Conservation (phyloP, 2,888 invertebrate species). For the Gerris lacustris region DNA sequence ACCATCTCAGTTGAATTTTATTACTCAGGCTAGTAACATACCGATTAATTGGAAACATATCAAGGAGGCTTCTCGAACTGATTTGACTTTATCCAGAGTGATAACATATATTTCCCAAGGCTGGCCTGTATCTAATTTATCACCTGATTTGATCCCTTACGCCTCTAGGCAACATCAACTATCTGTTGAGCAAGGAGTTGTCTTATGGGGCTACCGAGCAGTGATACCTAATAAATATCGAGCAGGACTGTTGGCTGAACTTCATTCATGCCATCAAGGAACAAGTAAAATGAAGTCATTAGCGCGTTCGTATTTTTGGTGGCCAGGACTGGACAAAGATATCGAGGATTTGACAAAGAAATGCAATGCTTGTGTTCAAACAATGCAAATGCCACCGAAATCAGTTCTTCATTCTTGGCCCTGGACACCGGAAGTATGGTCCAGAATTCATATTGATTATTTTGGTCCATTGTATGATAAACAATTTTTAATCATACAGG, state of each 20-base stretch:
- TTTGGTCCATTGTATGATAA: not conserved
- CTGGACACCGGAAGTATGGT: not conserved
- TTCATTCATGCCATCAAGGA: conserved; percentile 30
- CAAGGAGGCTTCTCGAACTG: conserved; percentile 14
- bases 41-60: conserved; percentile 16
- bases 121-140: conserved; percentile 13
- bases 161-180: conserved; percentile 18
- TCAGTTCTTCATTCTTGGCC: not conserved
- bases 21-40: not conserved
- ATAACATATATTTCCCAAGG: conserved; percentile 11
- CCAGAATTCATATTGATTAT: not conserved
- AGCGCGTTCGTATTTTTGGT: conserved; percentile 30
- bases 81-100: conserved; percentile 11
- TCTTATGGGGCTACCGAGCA: conserved; percentile 30
- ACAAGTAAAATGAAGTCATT: conserved; percentile 30
- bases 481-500: conserved; percentile 12
- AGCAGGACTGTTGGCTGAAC: conserved; percentile 25
- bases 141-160: conserved; percentile 11
- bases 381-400: conserved; percentile 19
- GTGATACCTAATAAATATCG: conserved; percentile 29
- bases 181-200: conserved; percentile 12
- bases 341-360: conserved; percentile 29
- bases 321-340: conserved; percentile 29
- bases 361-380: conserved; percentile 26
- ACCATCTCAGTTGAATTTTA: not conserved